Base-by-base conservation (phyloP, 2,888 invertebrate genomes). In the Nomada hirtipes region DNA sequence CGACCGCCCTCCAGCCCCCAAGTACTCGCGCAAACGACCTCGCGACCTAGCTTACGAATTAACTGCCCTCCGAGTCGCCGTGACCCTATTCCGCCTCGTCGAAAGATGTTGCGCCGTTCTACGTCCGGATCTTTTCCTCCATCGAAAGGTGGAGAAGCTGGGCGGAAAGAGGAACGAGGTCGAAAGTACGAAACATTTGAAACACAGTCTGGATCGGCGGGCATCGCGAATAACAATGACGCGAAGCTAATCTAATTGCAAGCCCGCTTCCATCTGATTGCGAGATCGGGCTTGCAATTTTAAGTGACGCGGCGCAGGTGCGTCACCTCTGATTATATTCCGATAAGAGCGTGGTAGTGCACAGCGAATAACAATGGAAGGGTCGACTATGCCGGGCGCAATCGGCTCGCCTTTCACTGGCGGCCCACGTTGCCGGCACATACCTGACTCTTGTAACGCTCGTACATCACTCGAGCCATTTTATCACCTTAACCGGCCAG, bases 1-100 rank as follows among this genome's bases (percentile, higher is more conserved):
- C 67, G 53, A 36, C 36, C 36, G 0, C 4, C 36, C 44, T 53
- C 26, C 60, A 44, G 44, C 55, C 71, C 88, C 88, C 90, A 91
- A 92, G 91, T 90, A 91, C 91, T 89, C 91, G 90, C 90, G 90
- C 90, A 92, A 92, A 92, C 92, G 91, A 90, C 82, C 77, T 50
- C 76, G 10, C 88, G 85, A 84, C 86, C 87, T 85, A 88, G 90
- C 88, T 92, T 91, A 88, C 87, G 91, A 91, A 91, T 91, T 91
- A 91, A 91, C 89, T 65, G 59, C 68, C 44, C 74, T 72, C 60
- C 55, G 71, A 47, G 61, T 50, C 77, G 61, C 65, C 75, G 74
- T 69, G 61, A 52, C n/a, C 13, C 15, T 23, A 18, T 47, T 18
- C 44, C 10, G 9, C 20, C 26, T 2, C 44, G n/a, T 13, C 15